phyloP scores from a whole-genome alignment of 2,797 vertebrate species.

The Dromococcyx pavoninus region DNA sequence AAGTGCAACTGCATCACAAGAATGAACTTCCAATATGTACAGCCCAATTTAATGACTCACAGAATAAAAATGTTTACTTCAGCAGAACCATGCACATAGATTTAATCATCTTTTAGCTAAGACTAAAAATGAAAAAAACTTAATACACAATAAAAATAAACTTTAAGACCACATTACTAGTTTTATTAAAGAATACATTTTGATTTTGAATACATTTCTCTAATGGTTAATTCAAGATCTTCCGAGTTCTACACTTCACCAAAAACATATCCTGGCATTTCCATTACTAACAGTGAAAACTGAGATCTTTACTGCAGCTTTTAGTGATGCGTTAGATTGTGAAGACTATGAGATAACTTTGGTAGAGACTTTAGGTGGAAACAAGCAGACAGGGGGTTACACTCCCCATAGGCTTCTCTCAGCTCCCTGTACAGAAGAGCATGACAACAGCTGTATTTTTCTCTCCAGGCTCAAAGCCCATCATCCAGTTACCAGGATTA shows the following conservation, averaged over 20 bases:
- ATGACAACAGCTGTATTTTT: not conserved
- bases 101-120: not conserved
- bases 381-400: not conserved
- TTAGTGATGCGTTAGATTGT: not conserved
- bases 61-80: not conserved
- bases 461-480: not conserved
- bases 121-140: not conserved
- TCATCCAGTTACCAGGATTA: not conserved
- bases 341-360: rapidly evolving
- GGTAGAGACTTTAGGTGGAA: not conserved
- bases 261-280: not conserved
- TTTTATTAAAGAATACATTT: not conserved
- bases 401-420: not conserved
- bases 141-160: not conserved
- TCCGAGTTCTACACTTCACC: not conserved
- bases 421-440: not conserved
- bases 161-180: not conserved
- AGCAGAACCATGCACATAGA: not conserved
- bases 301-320: not conserved
- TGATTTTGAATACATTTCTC: not conserved
- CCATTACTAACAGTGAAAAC: not conserved
- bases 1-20: not conserved
- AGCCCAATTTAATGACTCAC: not conserved
- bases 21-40: not conserved
- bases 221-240: not conserved